Evolutionary conservation across 2,888 invertebrate genomes (phyloP), one percentile per base, ranked within the genome.

Genomic region (Philaethria dido): DNA sequence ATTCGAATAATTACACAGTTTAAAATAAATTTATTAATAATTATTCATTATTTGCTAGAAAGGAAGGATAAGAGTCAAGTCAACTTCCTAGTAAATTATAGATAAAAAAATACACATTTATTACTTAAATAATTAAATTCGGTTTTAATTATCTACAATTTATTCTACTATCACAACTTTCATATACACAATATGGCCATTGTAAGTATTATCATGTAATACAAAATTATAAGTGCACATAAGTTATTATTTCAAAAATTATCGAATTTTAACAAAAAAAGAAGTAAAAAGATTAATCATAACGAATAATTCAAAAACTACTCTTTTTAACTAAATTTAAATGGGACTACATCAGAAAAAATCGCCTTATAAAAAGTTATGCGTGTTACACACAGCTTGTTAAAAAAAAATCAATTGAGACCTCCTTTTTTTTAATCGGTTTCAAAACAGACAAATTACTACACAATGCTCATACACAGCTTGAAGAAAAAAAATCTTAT

Each of bases 151-250:
- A 62, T 48, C 52, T 50, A 61, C 54, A 48, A 25, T 20, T n/a
- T 66, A 57, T 57, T 48, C 66, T 66, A 66, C 29, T 57, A 62
- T 66, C 62, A 62, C 62, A 66, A 55, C 39, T 47, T 29, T 60
- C 45, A 62, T 42, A 55, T 39, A 25, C 18, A 57, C 57, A 39
- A 25, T 36, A 50, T 52, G 50, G 22, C 50, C 62, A 62, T 62
- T 39, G 16, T 20, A 36, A 39, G 42, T 44, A 22, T 25, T 22
- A n/a, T 39, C 13, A 13, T 39, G 1, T 39, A n/a, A n/a, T 39
- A 39, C 9, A 39, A n/a, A 39, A 16, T 20, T 39, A 22, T n/a
- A 39, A 39, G 36, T 55, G 20, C 13, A 20, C 20, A 20, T 36
- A 18, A 14, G 9, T 20, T 20, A 39, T 42, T 57, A 39, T 50